Evolutionary conservation across 2,113 vertebrate genomes (phyloP), one percentile per base, ranked within the genome.

Genomic region (Sinocyclocheilus anshuiensis): DNA sequence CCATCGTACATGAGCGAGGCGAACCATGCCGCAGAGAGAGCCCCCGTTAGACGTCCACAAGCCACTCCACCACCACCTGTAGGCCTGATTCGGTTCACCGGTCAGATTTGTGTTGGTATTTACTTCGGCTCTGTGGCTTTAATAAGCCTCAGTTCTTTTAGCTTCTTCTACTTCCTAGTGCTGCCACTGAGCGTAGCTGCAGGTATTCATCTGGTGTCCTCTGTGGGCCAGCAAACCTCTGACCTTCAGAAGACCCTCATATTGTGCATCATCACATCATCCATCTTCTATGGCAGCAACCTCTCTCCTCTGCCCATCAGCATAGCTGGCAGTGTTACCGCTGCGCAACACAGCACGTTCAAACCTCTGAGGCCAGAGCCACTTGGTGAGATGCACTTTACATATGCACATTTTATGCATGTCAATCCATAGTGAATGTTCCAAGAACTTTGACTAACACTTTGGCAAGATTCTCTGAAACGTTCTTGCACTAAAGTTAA

Each of bases 141-240:
- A 9, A 91, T 97, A 45, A 94, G 96, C 59, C 92, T 97, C 45
- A 97, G 95, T 81, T 94, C 94, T 81, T 92, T 97, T 81, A 93
- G 91, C 13, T 95, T 90, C 88, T 97, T 97, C 92, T 96, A 95
- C 71, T 36, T 96, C 87, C 89, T 98, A 22, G 95, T 94, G 0
- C 94, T 97, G 81, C 97, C 97, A 6, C 86, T 98, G 85, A 95
- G 94, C 22, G 93, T 97, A 91, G 96, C 94, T 36, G 93, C 96
- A 57, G 97, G 97, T 4, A 96, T 98, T 20, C 95, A 96, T 75
- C 90, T 98, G 86, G 97, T 98, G 45, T 95, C 97, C 67, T 93
- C 75, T 22, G 93, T 95, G 61, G 97, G 97, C 0, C 92, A 95
- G 53, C 95, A 97, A 92, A 96, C 96, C 1, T 95, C 97, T 0